These are phyloP conservation scores for Gymnocypris eckloni DNA, from an alignment of 2,797 vertebrate genomes.

Conservation along the genomic window DNA sequence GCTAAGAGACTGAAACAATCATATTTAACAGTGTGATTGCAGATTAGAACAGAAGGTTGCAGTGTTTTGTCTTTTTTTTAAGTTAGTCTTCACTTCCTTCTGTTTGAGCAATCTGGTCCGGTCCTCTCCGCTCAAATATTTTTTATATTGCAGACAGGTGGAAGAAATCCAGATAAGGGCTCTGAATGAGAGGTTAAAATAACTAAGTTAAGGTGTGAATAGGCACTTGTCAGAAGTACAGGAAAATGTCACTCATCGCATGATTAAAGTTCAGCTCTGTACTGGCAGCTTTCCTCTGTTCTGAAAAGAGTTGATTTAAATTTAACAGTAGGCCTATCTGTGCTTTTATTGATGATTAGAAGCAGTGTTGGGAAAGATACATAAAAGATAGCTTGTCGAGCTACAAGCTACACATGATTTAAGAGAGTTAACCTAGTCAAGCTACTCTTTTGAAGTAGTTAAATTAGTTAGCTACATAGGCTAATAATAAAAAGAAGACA, in stretches of 20 bases:
- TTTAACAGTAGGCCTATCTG: slow-evolving; percentile 3
- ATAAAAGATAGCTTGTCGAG: neutral
- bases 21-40: slow-evolving; percentile 52
- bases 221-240: slow-evolving; percentile 46
- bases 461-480: neutral
- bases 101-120: slow-evolving; percentile 49
- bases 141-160: slow-evolving; percentile 41
- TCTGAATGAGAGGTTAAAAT: slow-evolving; percentile 39
- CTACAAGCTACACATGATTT: neutral
- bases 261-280: slow-evolving; percentile 37
- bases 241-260: slow-evolving; percentile 30
- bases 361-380: neutral
- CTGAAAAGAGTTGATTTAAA: neutral
- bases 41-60: slow-evolving; percentile 43
- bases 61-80: neutral
- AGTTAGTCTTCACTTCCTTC: slow-evolving; percentile 38
- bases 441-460: neutral
- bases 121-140: slow-evolving; percentile 45
- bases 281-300: neutral
- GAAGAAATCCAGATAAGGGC: slow-evolving; percentile 21
- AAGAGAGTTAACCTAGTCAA: neutral
- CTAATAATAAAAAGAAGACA: neutral
- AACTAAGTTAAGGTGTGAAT: slow-evolving; percentile 45
- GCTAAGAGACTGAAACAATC: neutral
- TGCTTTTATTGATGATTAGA: neutral